Evolutionary conservation across 2,113 vertebrate species (phyloP), one percentile per base, ranked within the genome.

Genomic region (Tichodroma muraria): DNA sequence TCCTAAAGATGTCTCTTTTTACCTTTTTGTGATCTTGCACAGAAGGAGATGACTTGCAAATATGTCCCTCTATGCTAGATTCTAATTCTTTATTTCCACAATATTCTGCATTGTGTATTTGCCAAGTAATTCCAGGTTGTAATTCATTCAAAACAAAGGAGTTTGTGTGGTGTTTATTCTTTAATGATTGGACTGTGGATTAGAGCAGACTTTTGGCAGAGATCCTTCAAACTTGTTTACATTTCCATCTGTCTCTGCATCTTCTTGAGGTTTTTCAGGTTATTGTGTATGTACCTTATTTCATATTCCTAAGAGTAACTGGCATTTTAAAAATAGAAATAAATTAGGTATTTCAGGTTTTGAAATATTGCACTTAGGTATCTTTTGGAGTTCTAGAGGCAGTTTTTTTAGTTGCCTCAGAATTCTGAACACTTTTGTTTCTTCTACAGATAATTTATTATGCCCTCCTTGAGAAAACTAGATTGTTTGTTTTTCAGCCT

Each of bases 381-480:
- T 87, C 96, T 88, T 91, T 97, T 91, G 57, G 93, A 85, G 65
- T 92, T 92, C 93, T 93, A 95, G 91, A 95, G 81, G 80, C 93
- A 95, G 93, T 37, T 91, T 95, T 97, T 97, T 95, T 92, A 96
- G 92, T 95, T 95, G 80, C 50, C 82, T 92, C 92, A 95, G 89
- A 90, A 96, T 97, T 96, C 96, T 85, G 96, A 96, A 95, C 91
- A 94, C 95, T 96, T 96, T 96, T 95, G 92, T 97, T 97, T 97
- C 95, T 95, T 96, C 92, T 90, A 89, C 82, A 88, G 93, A 81
- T 97, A 96, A 97, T 97, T 98, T 98, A 98, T 97, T 95, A 97
- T 95, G 80, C 90, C 33, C 85, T 97, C 95, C 92, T 96, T 91
- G 96, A 98, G 95, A 94, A 97, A 97, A 97, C 89, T 73, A 94